phyloP scores from a whole-genome alignment of 2,888 invertebrate genomes.

The Dicranocentrus wangi region DNA sequence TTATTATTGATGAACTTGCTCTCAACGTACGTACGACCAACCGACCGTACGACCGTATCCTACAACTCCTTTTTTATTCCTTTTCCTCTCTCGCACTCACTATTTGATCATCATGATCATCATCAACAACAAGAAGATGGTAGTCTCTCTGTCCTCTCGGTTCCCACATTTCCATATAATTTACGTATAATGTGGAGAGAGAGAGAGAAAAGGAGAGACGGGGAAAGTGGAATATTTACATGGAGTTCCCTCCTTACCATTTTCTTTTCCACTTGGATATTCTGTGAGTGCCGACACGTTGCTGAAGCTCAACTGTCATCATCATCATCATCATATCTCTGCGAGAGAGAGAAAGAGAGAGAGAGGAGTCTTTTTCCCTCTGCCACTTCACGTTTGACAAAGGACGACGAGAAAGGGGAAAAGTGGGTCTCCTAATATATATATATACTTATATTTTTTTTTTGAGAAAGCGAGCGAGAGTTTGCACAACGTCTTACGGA shows the following conservation, averaged over 20 bases:
- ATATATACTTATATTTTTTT: not conserved
- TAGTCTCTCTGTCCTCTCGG: not conserved
- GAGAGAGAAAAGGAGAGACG: not conserved
- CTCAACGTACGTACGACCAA: too few relatives aligned
- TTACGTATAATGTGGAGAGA: not conserved
- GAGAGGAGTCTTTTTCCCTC: slow-evolving; percentile 10
- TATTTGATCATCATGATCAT: slow-evolving; percentile 13
- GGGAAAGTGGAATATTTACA: not conserved
- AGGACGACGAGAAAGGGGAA: not conserved
- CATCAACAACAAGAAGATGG: slow-evolving; percentile 17
- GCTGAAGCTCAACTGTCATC: slow-evolving; percentile 16
- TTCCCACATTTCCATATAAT: slow-evolving; percentile 6
- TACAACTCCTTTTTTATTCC: slow-evolving; percentile 1
- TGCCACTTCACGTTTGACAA: slow-evolving; percentile 15
- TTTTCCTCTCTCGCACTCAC: not conserved
- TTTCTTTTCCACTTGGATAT: slow-evolving; percentile 4
- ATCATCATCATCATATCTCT: slow-evolving; percentile 10
- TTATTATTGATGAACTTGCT: slow-evolving; percentile 27
- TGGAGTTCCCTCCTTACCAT: too few relatives aligned
- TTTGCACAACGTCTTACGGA: too few relatives aligned
- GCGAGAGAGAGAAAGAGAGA: too few relatives aligned
- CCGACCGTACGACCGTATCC: too few relatives aligned
- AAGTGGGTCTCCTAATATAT: too few relatives aligned
- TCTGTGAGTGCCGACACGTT: slow-evolving; percentile 4
- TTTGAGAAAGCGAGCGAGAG: too few relatives aligned